Conservation (phyloP, 2,888 invertebrate genomes). For the Dolichopus griseipennis region DNA sequence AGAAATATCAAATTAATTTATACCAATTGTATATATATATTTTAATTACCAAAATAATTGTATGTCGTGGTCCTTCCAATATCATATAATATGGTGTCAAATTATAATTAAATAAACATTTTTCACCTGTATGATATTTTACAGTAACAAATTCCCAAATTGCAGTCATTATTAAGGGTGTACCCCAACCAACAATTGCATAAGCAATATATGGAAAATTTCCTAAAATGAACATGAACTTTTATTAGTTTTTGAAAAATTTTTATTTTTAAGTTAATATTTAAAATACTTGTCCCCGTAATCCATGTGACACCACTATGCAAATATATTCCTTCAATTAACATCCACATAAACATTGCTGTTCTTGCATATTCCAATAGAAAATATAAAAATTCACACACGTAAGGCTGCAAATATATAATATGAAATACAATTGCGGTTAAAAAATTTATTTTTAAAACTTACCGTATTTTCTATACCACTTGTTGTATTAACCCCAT, state of each 20-base stretch:
- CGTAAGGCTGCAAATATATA: constrained; percentile 52
- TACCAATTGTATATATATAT: background rate
- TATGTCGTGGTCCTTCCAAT: constrained; percentile 75
- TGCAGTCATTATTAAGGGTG: constrained; percentile 57
- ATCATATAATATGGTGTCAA: constrained; percentile 78
- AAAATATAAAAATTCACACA: constrained; percentile 71
- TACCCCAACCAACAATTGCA: constrained; percentile 64
- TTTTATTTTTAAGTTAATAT: background rate
- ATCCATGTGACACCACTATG: constrained; percentile 66
- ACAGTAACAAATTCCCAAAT: constrained; percentile 60
- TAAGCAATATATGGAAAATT: constrained; percentile 49
- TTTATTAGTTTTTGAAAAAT: background rate
- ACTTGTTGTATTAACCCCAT: constrained; percentile 32
- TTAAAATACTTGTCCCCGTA: background rate
- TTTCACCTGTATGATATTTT: constrained; percentile 41
- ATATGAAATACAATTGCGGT: constrained; percentile 3
- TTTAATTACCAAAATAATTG: constrained; percentile 60
- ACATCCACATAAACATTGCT: constrained; percentile 95
- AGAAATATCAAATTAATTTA: constrained; percentile 26
- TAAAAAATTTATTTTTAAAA: constrained; percentile 21
- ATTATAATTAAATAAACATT: constrained; percentile 78
- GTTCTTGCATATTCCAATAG: constrained; percentile 81
- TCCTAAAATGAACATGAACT: constrained; percentile 54
- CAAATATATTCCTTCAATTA: constrained; percentile 84
- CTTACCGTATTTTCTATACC: constrained; percentile 62